Evolutionary conservation across 2,888 invertebrate species (phyloP), one percentile per base, ranked within the genome.

Genomic region (Drosophila seclusa): DNA sequence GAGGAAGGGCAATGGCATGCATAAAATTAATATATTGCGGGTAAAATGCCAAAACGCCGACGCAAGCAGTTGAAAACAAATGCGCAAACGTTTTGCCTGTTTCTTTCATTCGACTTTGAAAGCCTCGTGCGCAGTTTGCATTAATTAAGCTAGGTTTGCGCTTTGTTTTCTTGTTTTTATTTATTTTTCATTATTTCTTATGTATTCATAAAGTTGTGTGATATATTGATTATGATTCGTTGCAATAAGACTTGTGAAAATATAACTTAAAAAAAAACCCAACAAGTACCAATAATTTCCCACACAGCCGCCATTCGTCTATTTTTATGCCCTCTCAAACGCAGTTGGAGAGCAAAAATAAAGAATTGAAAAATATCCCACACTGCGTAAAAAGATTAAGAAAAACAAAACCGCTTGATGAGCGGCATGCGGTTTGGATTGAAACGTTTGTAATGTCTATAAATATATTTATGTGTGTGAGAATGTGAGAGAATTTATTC

Each of bases 1-100:
- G 21, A 24, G 59, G 71, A 65, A 74, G 53, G 49, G 54, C 54
- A 64, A 70, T 74, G 71, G 63, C 68, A 80, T 80, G 78, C 82
- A 80, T 69, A 29, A 69, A 66, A 76, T 76, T 72, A 70, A 78
- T 63, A 73, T 58, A 58, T 76, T 64, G 32, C 77, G 76, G 82
- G 24, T 24, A 45, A 82, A 85, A 89, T 79, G 74, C 90, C 84
- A 68, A 87, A 84, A 78, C 76, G 82, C 74, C 85, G 76, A 85
- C 82, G 88, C 87, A 68, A 80, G 72, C 78, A 78, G 64, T 68
- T 65, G 59, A 71, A 65, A 64, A 69, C 49, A 82, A 67, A 60
- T 64, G 61, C 54, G 49, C 69, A 74, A 65, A 55, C 36, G 42
- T 49, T 27, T 49, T 71, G 76, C 54, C 36, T 48, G 18, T 38